Evolutionary conservation across 2,888 invertebrate species (phyloP).

Genomic region (Odontocerum albicorne): DNA sequence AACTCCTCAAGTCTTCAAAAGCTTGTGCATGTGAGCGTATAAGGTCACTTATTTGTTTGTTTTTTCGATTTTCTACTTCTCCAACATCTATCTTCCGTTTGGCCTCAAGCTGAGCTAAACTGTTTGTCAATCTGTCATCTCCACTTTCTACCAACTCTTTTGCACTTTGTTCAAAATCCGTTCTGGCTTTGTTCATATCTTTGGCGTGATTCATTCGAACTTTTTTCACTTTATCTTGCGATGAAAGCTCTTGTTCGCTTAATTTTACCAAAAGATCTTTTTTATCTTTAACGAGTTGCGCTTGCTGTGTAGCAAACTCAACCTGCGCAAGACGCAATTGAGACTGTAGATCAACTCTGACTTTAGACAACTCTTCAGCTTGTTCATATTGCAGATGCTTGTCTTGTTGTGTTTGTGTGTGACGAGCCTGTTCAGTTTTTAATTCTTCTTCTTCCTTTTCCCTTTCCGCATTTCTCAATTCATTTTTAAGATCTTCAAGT

Average conservation of each 20-base stretch:
- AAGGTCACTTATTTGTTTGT: constrained; percentile 78
- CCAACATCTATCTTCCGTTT: constrained; percentile 81
- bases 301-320: constrained; percentile 75
- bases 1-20: constrained; percentile 87
- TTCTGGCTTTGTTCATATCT: constrained; percentile 65
- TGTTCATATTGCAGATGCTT: constrained; percentile 93
- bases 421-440: constrained; percentile 84
- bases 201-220: constrained; percentile 63
- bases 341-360: constrained; percentile 81
- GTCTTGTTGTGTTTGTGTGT: constrained; percentile 84
- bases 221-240: constrained; percentile 59
- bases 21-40: constrained; percentile 82
- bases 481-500: constrained; percentile 79
- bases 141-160: constrained; percentile 59
- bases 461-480: constrained; percentile 69
- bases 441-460: constrained; percentile 81
- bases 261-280: constrained; percentile 65
- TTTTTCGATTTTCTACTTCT: constrained; percentile 90
- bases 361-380: constrained; percentile 79
- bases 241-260: constrained; percentile 66
- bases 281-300: constrained; percentile 76
- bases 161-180: constrained; percentile 53
- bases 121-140: constrained; percentile 72
- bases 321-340: constrained; percentile 82
- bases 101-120: constrained; percentile 70